Conservation (phyloP, 2,888 invertebrate species). For the Oligia fasciuncula region DNA sequence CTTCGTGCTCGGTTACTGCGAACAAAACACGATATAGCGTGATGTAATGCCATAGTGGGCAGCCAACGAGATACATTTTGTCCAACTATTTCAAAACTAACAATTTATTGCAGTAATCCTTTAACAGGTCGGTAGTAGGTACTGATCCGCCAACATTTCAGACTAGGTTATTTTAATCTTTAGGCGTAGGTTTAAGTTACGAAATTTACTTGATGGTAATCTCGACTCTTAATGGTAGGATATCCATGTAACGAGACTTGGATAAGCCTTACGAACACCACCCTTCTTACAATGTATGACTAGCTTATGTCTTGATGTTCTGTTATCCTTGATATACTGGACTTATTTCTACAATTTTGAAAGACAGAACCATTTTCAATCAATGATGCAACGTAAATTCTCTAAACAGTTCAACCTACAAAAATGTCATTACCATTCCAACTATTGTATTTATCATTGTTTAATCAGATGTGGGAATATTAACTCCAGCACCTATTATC, state of each 20-base stretch:
- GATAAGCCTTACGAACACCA: not conserved
- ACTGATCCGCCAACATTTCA: slow-evolving; percentile 20
- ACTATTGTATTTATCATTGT: slow-evolving; percentile 35
- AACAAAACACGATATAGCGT: slow-evolving; percentile 66
- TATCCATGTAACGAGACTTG: not conserved
- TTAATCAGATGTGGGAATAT: slow-evolving; percentile 61
- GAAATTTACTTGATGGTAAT: slow-evolving; percentile 2
- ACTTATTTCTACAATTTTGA: not conserved
- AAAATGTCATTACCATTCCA: not conserved
- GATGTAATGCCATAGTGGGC: slow-evolving; percentile 65
- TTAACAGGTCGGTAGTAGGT: slow-evolving; percentile 18
- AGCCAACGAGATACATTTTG: slow-evolving; percentile 44
- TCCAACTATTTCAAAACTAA: slow-evolving; percentile 46
- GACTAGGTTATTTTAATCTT: not conserved
- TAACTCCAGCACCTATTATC: slow-evolving; percentile 34
- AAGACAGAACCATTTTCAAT: not conserved
- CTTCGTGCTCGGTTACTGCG: slow-evolving; percentile 58
- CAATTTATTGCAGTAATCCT: slow-evolving; percentile 35
- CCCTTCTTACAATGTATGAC: not conserved
- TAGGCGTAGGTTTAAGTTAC: slow-evolving; percentile 1
- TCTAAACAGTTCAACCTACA: not conserved
- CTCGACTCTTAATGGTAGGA: not conserved
- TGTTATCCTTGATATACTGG: not conserved
- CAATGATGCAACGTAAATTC: not conserved
- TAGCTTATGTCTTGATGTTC: not conserved